Base-by-base conservation (phyloP, 2,888 invertebrate genomes). In the Alloplasta piceator region DNA sequence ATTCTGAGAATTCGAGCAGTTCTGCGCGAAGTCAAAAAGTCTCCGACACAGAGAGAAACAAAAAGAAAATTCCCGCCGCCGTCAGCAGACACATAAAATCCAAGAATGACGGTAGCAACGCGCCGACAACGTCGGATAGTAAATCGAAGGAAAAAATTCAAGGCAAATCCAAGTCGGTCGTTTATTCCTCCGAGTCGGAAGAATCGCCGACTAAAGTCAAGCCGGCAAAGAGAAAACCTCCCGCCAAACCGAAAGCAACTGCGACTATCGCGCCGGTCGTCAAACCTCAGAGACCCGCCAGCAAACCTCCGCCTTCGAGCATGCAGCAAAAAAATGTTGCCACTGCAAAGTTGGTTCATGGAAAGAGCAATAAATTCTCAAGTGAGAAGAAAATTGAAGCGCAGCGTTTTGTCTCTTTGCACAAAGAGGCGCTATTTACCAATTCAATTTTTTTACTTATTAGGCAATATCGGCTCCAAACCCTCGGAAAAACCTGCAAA, bases 231-330 rank as follows among this genome's bases (percentile, higher is more conserved):
- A 90, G 94, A 91, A 93, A 94, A 93, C 89, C 93, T 86, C 93
- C 93, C 5, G 92, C 93, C 0, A 96, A 96, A 92, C 94, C 95
- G 0, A 96, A 96, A 92, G 93, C 94, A 9, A 94, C 94, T 6
- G 94, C 94, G 1, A 94, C 94, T 0, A 94, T 95, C 6, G 94
- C 95, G 12, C 94, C 94, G 16, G 91, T 92, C 36, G 85, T 91
- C 3, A 95, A 94, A 91, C 86, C 89, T 16, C 93, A 93, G 6
- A 94, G 94, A 91, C 90, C 93, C 0, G 86, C 91, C 46, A 88
- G 91, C 16, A 94, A 94, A 88, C 84, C 92, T 16, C 73, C 86
- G 16, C 89, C 87, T 39, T 72, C 83, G 36, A 64, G 85, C 12
- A 70, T 71, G 6, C 89, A 87, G 52, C 90, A 91, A 48, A 91